Conservation (phyloP, 2,113 vertebrate genomes). For the Percina caprodes region DNA sequence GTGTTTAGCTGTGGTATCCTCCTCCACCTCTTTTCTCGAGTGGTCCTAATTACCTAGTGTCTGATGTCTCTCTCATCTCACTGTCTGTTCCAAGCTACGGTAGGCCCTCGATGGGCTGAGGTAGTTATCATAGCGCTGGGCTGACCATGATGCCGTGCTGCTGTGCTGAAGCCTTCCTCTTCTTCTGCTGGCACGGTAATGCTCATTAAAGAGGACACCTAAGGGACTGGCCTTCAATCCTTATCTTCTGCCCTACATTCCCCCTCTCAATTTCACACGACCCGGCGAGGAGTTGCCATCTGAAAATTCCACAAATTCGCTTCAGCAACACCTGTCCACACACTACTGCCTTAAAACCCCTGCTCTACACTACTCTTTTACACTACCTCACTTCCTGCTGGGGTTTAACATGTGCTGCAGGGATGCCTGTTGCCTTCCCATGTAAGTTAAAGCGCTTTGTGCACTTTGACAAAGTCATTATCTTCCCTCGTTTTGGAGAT, state of each 20-base stretch:
- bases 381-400: conserved; percentile 16
- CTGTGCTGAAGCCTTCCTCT: conserved; percentile 29
- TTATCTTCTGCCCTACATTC: conserved; percentile 66
- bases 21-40: conserved; percentile 59
- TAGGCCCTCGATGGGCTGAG: conserved; percentile 25
- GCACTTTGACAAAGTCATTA: not conserved
- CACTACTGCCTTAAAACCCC: not conserved
- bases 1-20: conserved; percentile 63
- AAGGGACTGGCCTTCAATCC: conserved; percentile 53
- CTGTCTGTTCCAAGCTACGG: conserved; percentile 49
- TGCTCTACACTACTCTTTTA: not conserved
- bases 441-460: conserved; percentile 5
- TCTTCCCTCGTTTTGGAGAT: not conserved
- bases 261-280: conserved; percentile 46
- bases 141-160: conserved; percentile 36
- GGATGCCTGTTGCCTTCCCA: conserved; percentile 7
- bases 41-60: conserved; percentile 76
- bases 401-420: conserved; percentile 4
- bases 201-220: conserved; percentile 71
- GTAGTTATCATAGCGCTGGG: conserved; percentile 9
- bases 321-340: conserved; percentile 13
- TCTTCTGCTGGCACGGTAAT: conserved; percentile 40
- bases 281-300: conserved; percentile 2
- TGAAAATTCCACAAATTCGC: conserved; percentile 33
- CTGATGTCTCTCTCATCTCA: conserved; percentile 73